phyloP scores from a whole-genome alignment of 1,140 invertebrate species.

The Meloidogyne exigua region DNA sequence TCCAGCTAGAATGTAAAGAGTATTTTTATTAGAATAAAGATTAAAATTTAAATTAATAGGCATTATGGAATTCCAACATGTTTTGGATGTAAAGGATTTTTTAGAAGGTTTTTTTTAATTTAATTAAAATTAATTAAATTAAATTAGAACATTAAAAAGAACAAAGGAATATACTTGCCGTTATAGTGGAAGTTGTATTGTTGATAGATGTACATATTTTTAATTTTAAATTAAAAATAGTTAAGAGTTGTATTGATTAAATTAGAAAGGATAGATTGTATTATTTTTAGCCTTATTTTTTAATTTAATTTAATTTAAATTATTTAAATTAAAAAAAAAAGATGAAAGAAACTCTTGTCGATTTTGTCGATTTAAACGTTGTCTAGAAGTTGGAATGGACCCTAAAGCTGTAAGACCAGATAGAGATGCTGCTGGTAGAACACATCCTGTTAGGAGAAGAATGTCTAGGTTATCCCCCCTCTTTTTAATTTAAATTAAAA shows the following conservation, averaged over 20 bases:
- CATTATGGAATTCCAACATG: constrained; percentile 60
- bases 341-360: constrained; percentile 62
- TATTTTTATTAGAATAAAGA: no score
- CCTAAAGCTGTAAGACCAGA: constrained; percentile 61
- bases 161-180: constrained; percentile 60
- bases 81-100: constrained; percentile 50
- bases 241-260: no score
- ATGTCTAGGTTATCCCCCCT: constrained; percentile 27
- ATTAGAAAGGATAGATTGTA: no score
- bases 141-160: constrained; percentile 51
- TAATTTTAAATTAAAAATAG: no score
- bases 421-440: constrained; percentile 58
- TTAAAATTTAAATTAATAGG: no score
- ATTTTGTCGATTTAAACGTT: constrained; percentile 63
- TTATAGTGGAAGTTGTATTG: constrained; percentile 60
- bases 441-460: constrained; percentile 58
- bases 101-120: constrained; percentile 26
- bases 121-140: constrained; percentile 17
- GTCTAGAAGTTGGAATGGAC: constrained; percentile 63
- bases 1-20: constrained; percentile 59
- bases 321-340: constrained; percentile 1
- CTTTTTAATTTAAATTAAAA: no score
- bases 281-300: no score
- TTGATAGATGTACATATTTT: constrained; percentile 57
- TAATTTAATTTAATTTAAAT: not conserved